A percentile compares a stretch with the other conserved stretches of the same genome.
Evolutionary conservation across 2,888 invertebrate species (phyloP).

Genomic region (Hyalella azteca): DNA sequence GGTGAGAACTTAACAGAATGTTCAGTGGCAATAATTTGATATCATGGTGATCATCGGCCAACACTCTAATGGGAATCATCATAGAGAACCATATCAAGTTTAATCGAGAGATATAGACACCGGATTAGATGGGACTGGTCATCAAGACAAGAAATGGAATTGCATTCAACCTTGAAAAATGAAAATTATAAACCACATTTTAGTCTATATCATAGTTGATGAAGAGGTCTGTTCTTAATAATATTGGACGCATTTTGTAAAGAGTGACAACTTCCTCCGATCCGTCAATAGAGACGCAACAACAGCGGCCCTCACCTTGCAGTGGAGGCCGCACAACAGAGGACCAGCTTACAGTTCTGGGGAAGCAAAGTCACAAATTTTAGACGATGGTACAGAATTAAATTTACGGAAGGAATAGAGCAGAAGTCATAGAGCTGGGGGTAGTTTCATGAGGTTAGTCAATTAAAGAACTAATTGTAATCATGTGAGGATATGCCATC

Average conservation of each 20-base stretch:
- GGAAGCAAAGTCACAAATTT: no score
- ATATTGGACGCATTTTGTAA: no score
- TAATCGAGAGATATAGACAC: not conserved
- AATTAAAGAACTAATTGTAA: not conserved
- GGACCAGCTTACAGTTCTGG: no score
- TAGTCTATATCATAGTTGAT: no score
- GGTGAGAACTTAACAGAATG: no score
- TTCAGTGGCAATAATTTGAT: not conserved
- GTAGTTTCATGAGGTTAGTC: not conserved
- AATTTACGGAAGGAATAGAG: not conserved
- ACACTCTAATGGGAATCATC: not conserved
- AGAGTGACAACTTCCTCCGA: no score
- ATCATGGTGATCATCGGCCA: conserved; percentile 17
- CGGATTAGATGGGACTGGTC: not conserved
- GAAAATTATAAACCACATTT: no score
- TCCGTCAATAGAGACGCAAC: no score
- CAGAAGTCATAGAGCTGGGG: not conserved
- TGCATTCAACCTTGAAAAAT: no score
- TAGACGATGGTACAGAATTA: not conserved
- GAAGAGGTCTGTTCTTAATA: no score
- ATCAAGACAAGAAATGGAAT: not conserved
- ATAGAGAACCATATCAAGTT: not conserved
- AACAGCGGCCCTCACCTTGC: no score
- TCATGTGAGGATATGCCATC: not conserved
- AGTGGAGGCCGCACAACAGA: no score